These are phyloP conservation scores for Nannobrachium achirus DNA, from an alignment of 2,113 vertebrate species.

Conservation along the genomic window DNA sequence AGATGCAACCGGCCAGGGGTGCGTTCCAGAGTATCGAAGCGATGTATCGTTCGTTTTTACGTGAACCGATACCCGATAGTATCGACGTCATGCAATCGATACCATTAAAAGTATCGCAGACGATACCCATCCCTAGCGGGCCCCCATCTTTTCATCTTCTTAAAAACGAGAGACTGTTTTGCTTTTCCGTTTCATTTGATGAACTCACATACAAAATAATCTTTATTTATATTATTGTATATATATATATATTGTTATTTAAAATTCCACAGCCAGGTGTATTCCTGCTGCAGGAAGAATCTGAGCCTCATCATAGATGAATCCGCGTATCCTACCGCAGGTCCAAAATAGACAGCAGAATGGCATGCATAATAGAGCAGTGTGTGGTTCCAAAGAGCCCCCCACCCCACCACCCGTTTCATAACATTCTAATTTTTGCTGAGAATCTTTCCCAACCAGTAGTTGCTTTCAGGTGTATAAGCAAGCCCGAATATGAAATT, in stretches of 20 bases:
- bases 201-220: too few relatives aligned
- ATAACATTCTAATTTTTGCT: slow-evolving; percentile 46
- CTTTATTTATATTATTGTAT: too few relatives aligned
- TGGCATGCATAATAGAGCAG: slow-evolving; percentile 40
- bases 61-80: too few relatives aligned
- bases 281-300: slow-evolving; percentile 41
- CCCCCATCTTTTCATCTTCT: slow-evolving; percentile 28
- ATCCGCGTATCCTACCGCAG: slow-evolving; percentile 24
- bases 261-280: slow-evolving; percentile 25
- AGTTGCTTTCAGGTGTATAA: slow-evolving; percentile 44
- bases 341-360: slow-evolving; percentile 61
- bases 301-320: slow-evolving; percentile 12
- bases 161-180: slow-evolving; percentile 5
- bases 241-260: slow-evolving; percentile 6
- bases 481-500: slow-evolving; percentile 48
- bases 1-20: too few relatives aligned
- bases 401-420: not conserved
- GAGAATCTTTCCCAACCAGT: slow-evolving; percentile 38
- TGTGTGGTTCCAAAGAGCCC: slow-evolving; percentile 35
- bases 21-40: too few relatives aligned
- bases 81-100: too few relatives aligned
- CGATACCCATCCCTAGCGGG: too few relatives aligned
- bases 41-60: too few relatives aligned
- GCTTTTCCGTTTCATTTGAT: not conserved
- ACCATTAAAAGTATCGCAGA: too few relatives aligned